These are phyloP conservation scores for Ridgeia piscesae DNA, from an alignment of 1,140 invertebrate species.

Conservation along the genomic window DNA sequence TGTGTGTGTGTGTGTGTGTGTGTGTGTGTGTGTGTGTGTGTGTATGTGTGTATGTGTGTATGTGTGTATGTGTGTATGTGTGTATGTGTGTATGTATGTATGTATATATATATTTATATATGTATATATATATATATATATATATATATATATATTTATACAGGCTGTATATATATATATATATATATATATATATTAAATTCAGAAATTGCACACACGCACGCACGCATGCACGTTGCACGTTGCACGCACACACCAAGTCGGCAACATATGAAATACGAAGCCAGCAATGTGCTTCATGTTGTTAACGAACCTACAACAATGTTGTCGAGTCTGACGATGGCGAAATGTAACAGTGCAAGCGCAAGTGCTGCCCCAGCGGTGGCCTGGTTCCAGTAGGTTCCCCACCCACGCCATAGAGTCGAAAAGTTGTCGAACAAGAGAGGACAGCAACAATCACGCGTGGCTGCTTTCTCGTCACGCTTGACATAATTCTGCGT, in stretches of 20 bases:
- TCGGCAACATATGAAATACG: not conserved
- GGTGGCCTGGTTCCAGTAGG: not conserved
- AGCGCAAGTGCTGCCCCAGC: not conserved
- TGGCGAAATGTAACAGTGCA: not conserved
- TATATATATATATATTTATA: too few relatives aligned
- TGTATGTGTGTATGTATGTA: too few relatives aligned
- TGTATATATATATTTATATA: too few relatives aligned
- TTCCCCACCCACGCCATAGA: not conserved
- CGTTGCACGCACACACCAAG: not conserved
- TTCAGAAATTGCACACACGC: not conserved
- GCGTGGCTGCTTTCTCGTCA: not conserved
- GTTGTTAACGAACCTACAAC: not conserved
- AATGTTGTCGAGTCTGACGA: not conserved
- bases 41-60: too few relatives aligned
- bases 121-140: too few relatives aligned
- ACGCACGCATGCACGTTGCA: not conserved
- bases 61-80: too few relatives aligned
- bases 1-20: too few relatives aligned
- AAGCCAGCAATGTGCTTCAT: not conserved
- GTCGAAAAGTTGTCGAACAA: not conserved
- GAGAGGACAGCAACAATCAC: not conserved
- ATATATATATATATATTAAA: too few relatives aligned
- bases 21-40: too few relatives aligned
- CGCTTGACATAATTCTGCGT: not conserved
- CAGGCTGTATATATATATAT: too few relatives aligned